Evolutionary conservation across 2,888 invertebrate genomes (phyloP).

Genomic region (Xylophagus ater): DNA sequence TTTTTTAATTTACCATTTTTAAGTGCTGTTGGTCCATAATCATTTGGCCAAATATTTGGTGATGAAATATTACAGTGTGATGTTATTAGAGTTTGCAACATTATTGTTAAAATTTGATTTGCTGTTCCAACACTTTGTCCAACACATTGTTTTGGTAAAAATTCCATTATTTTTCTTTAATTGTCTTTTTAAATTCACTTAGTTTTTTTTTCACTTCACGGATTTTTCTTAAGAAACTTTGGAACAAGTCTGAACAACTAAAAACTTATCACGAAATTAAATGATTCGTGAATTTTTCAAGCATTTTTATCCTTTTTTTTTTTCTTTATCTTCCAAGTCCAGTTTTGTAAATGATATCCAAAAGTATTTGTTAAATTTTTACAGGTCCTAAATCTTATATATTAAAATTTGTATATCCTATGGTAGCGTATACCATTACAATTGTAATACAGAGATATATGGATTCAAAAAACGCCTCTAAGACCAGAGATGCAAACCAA

Average conservation of each 20-base stretch:
- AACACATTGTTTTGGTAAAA: constrained; percentile 20
- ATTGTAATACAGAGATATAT: too few relatives aligned
- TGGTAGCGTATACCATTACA: too few relatives aligned
- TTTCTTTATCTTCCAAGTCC: too few relatives aligned
- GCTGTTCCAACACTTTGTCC: constrained; percentile 24
- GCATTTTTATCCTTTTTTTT: not conserved
- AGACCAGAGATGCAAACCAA: too few relatives aligned
- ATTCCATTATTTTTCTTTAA: constrained; percentile 1
- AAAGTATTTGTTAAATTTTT: too few relatives aligned
- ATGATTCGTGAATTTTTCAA: not conserved
- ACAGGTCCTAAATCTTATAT: too few relatives aligned
- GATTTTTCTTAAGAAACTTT: too few relatives aligned
- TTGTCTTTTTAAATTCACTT: too few relatives aligned
- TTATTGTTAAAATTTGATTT: constrained; percentile 42
- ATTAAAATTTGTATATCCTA: too few relatives aligned
- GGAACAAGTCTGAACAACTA: not conserved
- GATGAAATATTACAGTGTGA: constrained; percentile 48
- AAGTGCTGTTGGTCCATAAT: constrained; percentile 28
- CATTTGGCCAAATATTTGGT: constrained; percentile 45
- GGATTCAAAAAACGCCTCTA: too few relatives aligned
- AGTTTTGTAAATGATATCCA: too few relatives aligned
- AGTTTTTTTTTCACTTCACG: not conserved
- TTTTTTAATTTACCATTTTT: constrained; percentile 34
- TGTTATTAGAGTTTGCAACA: constrained; percentile 46
- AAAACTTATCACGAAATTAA: too few relatives aligned